Percentiles rank a stretch among this genome's conserved stretches.
These are phyloP conservation scores for Endotricha flammealis DNA, from an alignment of 2,888 invertebrate genomes.

Conservation along the genomic window DNA sequence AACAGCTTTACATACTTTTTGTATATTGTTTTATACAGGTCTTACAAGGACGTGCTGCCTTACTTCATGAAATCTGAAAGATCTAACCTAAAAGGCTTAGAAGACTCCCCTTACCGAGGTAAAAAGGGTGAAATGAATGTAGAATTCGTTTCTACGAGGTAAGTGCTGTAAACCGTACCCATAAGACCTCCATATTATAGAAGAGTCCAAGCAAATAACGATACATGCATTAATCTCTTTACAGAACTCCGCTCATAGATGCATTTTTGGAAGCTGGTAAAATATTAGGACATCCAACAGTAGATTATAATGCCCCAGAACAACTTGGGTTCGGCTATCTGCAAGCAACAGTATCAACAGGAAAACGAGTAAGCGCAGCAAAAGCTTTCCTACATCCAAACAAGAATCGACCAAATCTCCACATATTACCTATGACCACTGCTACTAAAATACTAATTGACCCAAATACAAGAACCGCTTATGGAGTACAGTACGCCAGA, in stretches of 20 bases:
- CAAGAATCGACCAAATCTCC: constrained; percentile 73
- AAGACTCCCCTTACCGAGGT: constrained; percentile 69
- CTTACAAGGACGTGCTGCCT: constrained; percentile 75
- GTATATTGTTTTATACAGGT: constrained; percentile 66
- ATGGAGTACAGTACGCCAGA: constrained; percentile 75
- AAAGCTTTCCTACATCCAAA: constrained; percentile 78
- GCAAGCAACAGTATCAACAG: constrained; percentile 79
- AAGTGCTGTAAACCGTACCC: constrained; percentile 10
- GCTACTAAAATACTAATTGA: constrained; percentile 78
- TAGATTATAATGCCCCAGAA: constrained; percentile 82
- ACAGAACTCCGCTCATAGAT: constrained; percentile 70
- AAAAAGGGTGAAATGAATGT: constrained; percentile 77
- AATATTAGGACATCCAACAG: constrained; percentile 79
- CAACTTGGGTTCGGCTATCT: constrained; percentile 78
- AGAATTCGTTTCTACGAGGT: constrained; percentile 72
- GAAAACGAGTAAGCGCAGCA: constrained; percentile 78
- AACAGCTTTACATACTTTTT: too few relatives aligned
- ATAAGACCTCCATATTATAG: constrained; percentile 2
- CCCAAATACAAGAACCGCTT: constrained; percentile 56
- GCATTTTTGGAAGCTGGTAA: constrained; percentile 81
- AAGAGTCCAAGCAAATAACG: too few relatives aligned
- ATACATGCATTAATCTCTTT: too few relatives aligned
- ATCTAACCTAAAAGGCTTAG: constrained; percentile 49
- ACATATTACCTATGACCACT: constrained; percentile 72
- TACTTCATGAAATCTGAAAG: constrained; percentile 80